Conservation (phyloP, 2,888 invertebrate genomes). For the Drosophila lacicola region DNA sequence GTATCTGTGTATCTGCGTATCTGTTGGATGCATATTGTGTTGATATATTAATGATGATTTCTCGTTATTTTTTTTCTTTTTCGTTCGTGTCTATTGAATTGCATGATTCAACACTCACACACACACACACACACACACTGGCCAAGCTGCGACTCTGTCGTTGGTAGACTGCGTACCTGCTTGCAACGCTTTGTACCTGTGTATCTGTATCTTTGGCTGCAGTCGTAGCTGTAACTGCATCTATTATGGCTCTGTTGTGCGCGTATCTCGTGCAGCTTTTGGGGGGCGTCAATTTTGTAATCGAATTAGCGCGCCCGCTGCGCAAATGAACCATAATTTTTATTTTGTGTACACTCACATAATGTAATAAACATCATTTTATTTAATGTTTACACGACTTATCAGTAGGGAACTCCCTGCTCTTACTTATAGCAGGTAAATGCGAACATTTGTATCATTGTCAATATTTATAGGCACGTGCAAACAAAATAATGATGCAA, state of each 20-base stretch:
- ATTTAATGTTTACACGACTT: constrained; percentile 57
- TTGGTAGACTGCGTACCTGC: constrained; percentile 52
- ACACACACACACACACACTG: constrained; percentile 31
- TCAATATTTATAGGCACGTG: constrained; percentile 11
- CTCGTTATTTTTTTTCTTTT: constrained; percentile 77
- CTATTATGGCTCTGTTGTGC: constrained; percentile 10
- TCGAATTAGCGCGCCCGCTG: constrained; percentile 75
- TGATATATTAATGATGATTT: constrained; percentile 80
- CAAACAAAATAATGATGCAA: constrained; percentile 31
- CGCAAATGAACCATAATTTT: constrained; percentile 67
- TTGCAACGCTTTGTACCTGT: constrained; percentile 37
- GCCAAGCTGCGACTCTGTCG: constrained; percentile 23
- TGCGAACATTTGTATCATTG: constrained; percentile 42
- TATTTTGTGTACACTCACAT: constrained; percentile 13
- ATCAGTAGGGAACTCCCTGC: constrained; percentile 26
- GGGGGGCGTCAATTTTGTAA: constrained; percentile 70
- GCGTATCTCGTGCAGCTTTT: constrained; percentile 41
- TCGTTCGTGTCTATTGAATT: constrained; percentile 75
- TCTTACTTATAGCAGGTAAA: constrained; percentile 56
- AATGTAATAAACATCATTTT: constrained; percentile 39
- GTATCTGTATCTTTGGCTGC: constrained; percentile 27
- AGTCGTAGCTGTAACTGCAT: constrained; percentile 38
- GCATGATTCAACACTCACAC: constrained; percentile 70
- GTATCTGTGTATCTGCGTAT: constrained; percentile 7
- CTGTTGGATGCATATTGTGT: constrained; percentile 66